Evolutionary conservation across 2,888 invertebrate species (phyloP), one percentile per base, ranked within the genome.

Genomic region (Limnephilus lunatus): DNA sequence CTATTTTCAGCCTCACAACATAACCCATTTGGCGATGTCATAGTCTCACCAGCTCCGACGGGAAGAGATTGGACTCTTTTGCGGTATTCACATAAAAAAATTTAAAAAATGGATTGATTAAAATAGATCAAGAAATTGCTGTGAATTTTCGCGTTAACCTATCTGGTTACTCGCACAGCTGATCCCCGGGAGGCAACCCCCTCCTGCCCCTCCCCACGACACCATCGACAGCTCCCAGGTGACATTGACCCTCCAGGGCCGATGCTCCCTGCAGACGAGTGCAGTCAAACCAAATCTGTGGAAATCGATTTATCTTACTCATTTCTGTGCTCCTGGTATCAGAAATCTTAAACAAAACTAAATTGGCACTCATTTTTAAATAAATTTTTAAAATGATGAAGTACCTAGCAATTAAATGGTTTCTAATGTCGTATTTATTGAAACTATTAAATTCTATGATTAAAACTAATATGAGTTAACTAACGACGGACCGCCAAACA

Each of bases 201-300:
- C 9, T 9, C 19, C n/a, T 4, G n/a, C 44, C 32, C 19, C 30
- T n/a, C 31, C 32, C 32, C 14, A 0, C 53, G 31, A 12, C 32
- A 15, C 87, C 32, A 44, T n/a, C 32, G 87, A 31, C 53, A 31
- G 19, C 68, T 53, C 11, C 32, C 53, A n/a, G 68, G 87, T 87
- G 87, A 87, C 87, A 87, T 87, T 87, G 87, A 87, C 87, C 87
- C 87, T 48, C 31, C 19, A 48, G 53, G 87, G 31, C 32, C 87
- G 87, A 87, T 87, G 87, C 87, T 87, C 87, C 68, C 68, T 32
- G 19, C 14, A 30, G 48, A 85, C 85, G 39, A 85, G 39, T 85
- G 39, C 85, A 85, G 7, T n/a, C 48, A 48, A 44, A 85, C 85
- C 85, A 44, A 85, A 85, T 85, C 85, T 12, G n/a, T 11, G 4